Evolutionary conservation across 2,113 vertebrate species (phyloP).

Genomic region (Ctenodactylus gundi): DNA sequence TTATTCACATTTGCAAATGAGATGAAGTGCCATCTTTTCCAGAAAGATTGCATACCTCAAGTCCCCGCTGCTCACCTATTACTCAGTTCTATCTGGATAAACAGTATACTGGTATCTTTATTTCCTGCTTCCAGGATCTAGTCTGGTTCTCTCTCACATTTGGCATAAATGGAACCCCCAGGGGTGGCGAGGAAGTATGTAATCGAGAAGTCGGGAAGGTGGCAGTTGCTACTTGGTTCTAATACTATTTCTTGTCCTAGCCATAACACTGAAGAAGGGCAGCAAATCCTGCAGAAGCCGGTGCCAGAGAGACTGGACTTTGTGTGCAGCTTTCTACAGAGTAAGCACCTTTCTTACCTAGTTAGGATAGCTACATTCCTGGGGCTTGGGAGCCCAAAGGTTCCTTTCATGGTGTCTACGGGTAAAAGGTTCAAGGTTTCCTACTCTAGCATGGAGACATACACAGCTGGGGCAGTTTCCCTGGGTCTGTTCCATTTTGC

Average conservation of each 20-base stretch:
- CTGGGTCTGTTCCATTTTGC: background rate
- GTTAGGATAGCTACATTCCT: background rate
- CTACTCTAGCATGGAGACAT: background rate
- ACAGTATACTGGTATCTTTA: background rate
- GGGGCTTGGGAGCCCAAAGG: background rate
- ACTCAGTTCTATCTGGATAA: background rate
- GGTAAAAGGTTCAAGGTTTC: background rate
- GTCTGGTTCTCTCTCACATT: background rate
- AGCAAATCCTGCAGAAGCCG: conserved; percentile 68
- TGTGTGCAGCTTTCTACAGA: conserved; percentile 87
- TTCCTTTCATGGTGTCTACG: background rate
- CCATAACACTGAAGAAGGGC: conserved; percentile 82
- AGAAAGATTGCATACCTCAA: background rate
- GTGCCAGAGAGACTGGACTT: conserved; percentile 82
- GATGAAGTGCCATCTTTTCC: background rate
- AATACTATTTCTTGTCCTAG: conserved; percentile 80
- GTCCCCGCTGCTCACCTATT: background rate
- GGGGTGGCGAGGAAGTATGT: background rate
- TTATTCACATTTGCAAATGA: background rate
- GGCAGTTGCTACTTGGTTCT: background rate
- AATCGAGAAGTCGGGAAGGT: background rate
- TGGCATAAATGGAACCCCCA: background rate
- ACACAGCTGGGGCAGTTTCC: background rate
- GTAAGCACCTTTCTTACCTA: conserved; percentile 81
- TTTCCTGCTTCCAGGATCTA: background rate